A percentile compares a stretch with the other conserved stretches of the same genome.
Evolutionary conservation across 2,113 vertebrate genomes (phyloP).

Genomic region (Daboia siamensis): DNA sequence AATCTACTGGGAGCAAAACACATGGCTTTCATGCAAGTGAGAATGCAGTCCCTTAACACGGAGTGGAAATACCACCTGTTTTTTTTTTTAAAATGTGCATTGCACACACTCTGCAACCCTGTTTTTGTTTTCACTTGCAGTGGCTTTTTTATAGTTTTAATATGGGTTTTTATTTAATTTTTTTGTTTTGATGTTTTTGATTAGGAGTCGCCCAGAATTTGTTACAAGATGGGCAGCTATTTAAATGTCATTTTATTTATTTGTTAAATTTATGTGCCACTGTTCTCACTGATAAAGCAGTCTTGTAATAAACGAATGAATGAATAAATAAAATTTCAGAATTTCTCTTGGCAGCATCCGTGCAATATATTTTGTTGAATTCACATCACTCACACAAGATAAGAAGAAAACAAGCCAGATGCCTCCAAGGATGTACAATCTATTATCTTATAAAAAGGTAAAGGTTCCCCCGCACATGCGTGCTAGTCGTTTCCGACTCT

Average conservation of each 20-base stretch:
- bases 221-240: background rate
- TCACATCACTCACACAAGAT: background rate
- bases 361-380: background rate
- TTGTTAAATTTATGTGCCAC: background rate
- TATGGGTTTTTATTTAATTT: background rate
- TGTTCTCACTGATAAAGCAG: background rate
- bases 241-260: background rate
- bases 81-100: background rate
- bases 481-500: no score
- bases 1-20: constrained; percentile 31
- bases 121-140: background rate
- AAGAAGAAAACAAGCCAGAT: background rate
- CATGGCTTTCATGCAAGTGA: background rate
- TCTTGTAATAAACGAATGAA: no score
- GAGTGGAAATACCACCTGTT: background rate
- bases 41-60: background rate
- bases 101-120: background rate
- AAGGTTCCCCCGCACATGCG: no score
- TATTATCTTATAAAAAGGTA: no score
- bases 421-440: background rate
- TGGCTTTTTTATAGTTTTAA: background rate
- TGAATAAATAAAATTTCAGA: no score
- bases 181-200: background rate
- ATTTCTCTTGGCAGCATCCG: background rate
- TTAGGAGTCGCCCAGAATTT: background rate